phyloP scores from a whole-genome alignment of 2,888 invertebrate genomes.

The Drosophila mayaguana region DNA sequence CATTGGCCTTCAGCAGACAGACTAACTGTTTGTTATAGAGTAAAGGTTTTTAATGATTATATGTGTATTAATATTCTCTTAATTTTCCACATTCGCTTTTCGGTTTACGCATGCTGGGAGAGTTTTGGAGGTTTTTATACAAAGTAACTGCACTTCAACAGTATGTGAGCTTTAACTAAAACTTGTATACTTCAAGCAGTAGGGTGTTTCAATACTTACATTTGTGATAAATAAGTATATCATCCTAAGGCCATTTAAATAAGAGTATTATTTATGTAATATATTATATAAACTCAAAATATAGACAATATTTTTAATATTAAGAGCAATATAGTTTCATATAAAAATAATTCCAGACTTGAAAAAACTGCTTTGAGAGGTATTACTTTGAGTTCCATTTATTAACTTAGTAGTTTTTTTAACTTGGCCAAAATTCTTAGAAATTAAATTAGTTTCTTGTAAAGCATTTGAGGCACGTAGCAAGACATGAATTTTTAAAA shows the following conservation, averaged over 20 bases:
- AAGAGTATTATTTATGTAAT: background rate
- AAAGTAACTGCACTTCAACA: background rate
- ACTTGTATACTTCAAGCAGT: background rate
- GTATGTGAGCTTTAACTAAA: background rate
- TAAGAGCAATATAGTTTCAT: background rate
- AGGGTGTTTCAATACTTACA: background rate
- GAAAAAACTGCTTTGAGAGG: no score
- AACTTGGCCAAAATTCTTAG: background rate
- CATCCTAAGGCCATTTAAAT: background rate
- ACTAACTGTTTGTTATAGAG: no score
- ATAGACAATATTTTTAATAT: no score
- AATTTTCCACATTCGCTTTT: background rate
- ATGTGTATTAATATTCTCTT: background rate
- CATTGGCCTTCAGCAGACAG: no score
- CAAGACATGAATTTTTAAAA: background rate
- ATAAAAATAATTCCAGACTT: no score
- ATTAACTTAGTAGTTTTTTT: background rate
- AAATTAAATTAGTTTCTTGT: background rate
- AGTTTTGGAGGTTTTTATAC: background rate
- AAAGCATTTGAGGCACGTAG: constrained; percentile 3
- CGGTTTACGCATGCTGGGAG: background rate
- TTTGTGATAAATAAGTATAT: no score
- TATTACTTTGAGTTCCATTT: background rate
- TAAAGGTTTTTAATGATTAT: no score
- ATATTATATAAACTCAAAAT: background rate